Conservation (phyloP, 23 tunicate genomes). For the Halocynthia roretzi region DNA sequence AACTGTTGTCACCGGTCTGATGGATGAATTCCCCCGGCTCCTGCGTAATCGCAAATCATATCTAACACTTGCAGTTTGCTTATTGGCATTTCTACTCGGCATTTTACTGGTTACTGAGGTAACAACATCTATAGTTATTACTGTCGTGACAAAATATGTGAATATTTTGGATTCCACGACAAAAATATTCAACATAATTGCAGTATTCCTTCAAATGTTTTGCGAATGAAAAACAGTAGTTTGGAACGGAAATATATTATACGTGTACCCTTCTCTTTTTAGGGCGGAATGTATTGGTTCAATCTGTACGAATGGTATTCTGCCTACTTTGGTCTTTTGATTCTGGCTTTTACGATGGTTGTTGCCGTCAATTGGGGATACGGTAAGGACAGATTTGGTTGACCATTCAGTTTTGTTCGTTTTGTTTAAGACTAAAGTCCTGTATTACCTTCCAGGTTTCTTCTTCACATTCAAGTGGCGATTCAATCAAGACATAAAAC, state of each 20-base stretch:
- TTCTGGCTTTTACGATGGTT: constrained; percentile 54
- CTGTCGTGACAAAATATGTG: background rate
- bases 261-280: background rate
- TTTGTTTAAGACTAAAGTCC: too few species aligned
- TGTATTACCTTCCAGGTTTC: constrained; percentile 31
- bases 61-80: constrained; percentile 39
- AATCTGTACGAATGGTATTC: constrained; percentile 85
- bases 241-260: background rate
- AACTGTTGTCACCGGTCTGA: constrained; percentile 81
- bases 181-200: background rate
- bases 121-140: background rate
- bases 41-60: constrained; percentile 35
- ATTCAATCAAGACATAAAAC: constrained; percentile 72
- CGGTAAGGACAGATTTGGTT: constrained; percentile 36
- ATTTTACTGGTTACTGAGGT: constrained; percentile 86
- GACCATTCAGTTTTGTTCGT: too few species aligned
- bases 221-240: too few species aligned
- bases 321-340: constrained; percentile 72
- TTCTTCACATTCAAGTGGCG: constrained; percentile 72
- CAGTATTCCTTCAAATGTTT: background rate
- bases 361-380: constrained; percentile 73
- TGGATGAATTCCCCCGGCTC: constrained; percentile 73
- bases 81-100: constrained; percentile 68
- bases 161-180: background rate
- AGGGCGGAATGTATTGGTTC: constrained; percentile 96